Percentiles rank a stretch among this genome's conserved stretches.
Conservation (phyloP, 1,140 invertebrate species). For the Cydia strobilella region DNA sequence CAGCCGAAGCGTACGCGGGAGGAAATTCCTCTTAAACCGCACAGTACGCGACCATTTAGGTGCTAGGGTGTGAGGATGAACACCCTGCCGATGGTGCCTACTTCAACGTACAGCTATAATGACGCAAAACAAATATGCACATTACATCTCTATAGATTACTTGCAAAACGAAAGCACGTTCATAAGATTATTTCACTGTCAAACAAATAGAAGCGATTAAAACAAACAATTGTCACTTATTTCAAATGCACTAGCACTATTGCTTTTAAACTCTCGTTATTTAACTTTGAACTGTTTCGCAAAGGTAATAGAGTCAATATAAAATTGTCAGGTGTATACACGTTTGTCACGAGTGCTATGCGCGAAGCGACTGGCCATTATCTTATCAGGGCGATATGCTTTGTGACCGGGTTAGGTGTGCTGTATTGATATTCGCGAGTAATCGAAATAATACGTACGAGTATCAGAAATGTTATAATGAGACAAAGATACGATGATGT, state of each 20-base stretch:
- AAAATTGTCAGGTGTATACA: not conserved
- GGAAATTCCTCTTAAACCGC: too few species aligned
- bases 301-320: not conserved
- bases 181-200: too few species aligned
- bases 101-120: too few species aligned
- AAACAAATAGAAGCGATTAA: not conserved
- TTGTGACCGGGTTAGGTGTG: not conserved
- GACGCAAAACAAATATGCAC: too few species aligned
- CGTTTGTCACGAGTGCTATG: not conserved
- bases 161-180: too few species aligned
- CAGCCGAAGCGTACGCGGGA: too few species aligned
- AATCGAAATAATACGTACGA: not conserved
- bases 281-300: not conserved
- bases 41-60: too few species aligned
- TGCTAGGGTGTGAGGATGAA: too few species aligned
- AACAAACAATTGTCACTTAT: not conserved
- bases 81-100: too few species aligned
- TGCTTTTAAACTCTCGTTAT: not conserved
- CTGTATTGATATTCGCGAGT: not conserved
- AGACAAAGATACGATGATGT: too few species aligned
- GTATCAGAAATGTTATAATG: not conserved
- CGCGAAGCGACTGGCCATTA: slow-evolving; percentile 9
- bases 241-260: not conserved
- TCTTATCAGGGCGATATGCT: slow-evolving; percentile 12
- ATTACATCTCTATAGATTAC: too few species aligned